Evolutionary conservation across 35 echinoderm and acorn worm species (phyloP).

Genomic region (Nesometra sesokonis): DNA sequence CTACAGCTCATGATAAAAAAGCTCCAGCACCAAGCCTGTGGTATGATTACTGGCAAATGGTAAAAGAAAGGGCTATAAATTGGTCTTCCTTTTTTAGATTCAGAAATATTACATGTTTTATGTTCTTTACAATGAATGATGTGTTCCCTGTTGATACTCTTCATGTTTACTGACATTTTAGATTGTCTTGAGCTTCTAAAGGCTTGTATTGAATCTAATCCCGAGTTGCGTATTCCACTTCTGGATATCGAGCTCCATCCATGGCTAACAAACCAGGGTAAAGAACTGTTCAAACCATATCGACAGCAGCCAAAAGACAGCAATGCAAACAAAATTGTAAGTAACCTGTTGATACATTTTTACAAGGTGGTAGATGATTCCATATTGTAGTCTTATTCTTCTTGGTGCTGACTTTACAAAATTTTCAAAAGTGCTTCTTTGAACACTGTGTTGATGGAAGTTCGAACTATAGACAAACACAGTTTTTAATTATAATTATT

Average conservation of each 20-base stretch:
- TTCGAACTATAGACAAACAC: no score
- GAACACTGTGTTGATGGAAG: background rate
- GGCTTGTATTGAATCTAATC: conserved; percentile 52
- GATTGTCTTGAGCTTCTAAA: conserved; percentile 67
- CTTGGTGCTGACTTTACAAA: background rate
- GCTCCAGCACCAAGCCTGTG: no score
- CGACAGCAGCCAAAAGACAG: conserved; percentile 50
- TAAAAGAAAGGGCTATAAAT: no score
- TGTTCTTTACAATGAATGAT: no score
- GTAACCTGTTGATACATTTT: no score
- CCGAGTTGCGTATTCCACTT: conserved; percentile 47
- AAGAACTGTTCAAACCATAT: conserved; percentile 58
- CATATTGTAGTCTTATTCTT: background rate
- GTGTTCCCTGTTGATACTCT: no score
- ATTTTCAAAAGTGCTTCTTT: background rate
- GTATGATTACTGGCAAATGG: no score
- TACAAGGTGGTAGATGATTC: background rate
- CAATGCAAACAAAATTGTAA: conserved; percentile 27
- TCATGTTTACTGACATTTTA: no score
- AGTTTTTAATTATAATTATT: no score
- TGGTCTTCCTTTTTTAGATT: no score
- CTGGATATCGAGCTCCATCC: conserved; percentile 67
- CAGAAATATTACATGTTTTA: no score
- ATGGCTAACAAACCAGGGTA: conserved; percentile 60
- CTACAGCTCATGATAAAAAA: no score